These are phyloP conservation scores for Aleadryas rufinucha DNA, from an alignment of 2,113 vertebrate species.

Conservation along the genomic window DNA sequence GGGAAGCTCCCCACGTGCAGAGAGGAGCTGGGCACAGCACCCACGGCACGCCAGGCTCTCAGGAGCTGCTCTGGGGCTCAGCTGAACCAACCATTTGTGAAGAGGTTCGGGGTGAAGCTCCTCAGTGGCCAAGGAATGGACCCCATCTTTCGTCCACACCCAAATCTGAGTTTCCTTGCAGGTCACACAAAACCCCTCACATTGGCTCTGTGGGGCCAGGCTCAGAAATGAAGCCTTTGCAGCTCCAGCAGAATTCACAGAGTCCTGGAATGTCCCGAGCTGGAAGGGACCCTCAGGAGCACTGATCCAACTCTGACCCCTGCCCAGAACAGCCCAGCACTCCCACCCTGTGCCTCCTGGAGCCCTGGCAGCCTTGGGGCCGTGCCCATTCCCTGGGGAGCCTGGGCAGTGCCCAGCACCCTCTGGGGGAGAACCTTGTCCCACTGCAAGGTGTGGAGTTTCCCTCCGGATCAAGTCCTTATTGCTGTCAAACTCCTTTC, in stretches of 20 bases:
- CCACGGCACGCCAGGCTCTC: not conserved
- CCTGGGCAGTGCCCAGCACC: not conserved
- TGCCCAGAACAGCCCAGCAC: not conserved
- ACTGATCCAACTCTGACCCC: accelerated
- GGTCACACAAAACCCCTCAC: accelerated
- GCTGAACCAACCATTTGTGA: accelerated
- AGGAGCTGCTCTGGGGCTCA: not conserved
- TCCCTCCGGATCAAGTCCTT: not conserved
- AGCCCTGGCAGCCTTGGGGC: not conserved
- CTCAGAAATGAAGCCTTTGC: accelerated
- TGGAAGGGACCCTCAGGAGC: not conserved
- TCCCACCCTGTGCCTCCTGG: not conserved
- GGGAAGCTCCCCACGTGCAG: not conserved
- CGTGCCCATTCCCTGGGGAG: not conserved
- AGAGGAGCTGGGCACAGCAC: not conserved
- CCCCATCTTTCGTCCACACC: not conserved
- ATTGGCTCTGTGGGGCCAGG: accelerated
- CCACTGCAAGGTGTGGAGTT: not conserved
- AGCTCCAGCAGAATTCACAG: not conserved
- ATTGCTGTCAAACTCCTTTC: not conserved
- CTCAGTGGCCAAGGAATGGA: accelerated
- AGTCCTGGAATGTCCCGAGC: accelerated
- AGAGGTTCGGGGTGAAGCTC: not conserved
- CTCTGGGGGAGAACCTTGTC: not conserved
- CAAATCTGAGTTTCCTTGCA: not conserved